phyloP scores from a whole-genome alignment of 2,888 invertebrate genomes.

The Eueremaeus valkanovi region DNA sequence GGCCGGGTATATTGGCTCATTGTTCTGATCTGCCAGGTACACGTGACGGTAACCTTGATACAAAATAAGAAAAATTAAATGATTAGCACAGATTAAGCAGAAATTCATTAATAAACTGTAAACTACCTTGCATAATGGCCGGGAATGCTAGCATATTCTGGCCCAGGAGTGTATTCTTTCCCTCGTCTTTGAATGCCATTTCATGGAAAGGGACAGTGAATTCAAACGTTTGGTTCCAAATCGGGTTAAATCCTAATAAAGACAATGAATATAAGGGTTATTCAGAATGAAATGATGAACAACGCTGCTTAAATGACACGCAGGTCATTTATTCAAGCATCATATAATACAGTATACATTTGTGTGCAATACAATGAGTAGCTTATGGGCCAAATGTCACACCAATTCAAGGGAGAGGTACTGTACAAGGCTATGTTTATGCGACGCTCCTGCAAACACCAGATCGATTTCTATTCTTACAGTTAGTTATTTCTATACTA shows the following conservation, averaged over 20 bases:
- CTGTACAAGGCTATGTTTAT: too few relatives aligned
- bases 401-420: too few relatives aligned
- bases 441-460: too few relatives aligned
- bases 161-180: constrained; percentile 52
- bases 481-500: too few relatives aligned
- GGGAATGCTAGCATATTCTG: constrained; percentile 55
- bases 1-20: constrained; percentile 53
- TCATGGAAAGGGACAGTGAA: constrained; percentile 57
- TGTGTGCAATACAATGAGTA: constrained; percentile 3
- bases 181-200: constrained; percentile 57
- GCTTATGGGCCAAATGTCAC: too few relatives aligned
- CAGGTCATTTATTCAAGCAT: too few relatives aligned
- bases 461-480: too few relatives aligned
- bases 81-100: neutral
- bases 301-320: too few relatives aligned
- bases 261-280: too few relatives aligned
- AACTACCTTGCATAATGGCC: constrained; percentile 55
- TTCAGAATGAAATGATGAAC: too few relatives aligned
- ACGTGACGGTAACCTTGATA: constrained; percentile 56
- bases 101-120: neutral
- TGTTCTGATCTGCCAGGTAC: constrained; percentile 52
- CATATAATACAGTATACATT: neutral
- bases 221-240: constrained; percentile 57
- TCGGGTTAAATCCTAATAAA: constrained; percentile 62
- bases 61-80: neutral